Evolutionary conservation across 2,797 vertebrate genomes (phyloP).

Genomic region (Urocyon cinereoargenteus): DNA sequence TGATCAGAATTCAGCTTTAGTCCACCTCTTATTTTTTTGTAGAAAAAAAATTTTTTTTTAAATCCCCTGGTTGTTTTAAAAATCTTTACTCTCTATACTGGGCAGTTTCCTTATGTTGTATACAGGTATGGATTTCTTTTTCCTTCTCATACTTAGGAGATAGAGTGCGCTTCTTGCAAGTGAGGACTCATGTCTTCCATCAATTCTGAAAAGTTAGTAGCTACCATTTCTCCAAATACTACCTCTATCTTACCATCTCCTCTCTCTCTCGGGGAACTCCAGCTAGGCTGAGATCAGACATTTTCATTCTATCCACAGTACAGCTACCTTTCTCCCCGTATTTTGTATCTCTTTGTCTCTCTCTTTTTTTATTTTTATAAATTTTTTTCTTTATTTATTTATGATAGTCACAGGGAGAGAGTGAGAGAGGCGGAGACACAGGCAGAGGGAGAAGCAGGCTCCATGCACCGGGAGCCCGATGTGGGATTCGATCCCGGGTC

Average conservation of each 20-base stretch:
- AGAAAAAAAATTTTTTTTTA: background rate
- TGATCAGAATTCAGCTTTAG: background rate
- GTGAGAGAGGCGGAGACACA: too few species aligned
- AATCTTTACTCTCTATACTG: background rate
- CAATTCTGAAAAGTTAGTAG: background rate
- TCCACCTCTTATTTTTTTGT: background rate
- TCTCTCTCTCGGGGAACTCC: background rate
- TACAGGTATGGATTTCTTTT: background rate
- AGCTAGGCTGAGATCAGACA: background rate
- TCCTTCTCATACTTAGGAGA: background rate
- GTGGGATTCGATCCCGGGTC: too few species aligned
- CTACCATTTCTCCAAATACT: background rate
- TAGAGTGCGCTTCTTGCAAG: background rate
- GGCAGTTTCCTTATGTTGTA: background rate
- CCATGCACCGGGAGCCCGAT: too few species aligned
- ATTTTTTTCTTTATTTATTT: too few species aligned
- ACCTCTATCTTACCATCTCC: background rate
- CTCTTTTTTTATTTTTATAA: too few species aligned
- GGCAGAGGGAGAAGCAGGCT: too few species aligned
- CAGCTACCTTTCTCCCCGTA: background rate
- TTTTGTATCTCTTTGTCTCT: background rate
- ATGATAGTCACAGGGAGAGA: too few species aligned
- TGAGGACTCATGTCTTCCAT: background rate
- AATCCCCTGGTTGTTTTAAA: background rate
- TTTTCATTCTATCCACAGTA: background rate